Conservation (phyloP, 1,140 invertebrate genomes). For the Dysdera silvatica region DNA sequence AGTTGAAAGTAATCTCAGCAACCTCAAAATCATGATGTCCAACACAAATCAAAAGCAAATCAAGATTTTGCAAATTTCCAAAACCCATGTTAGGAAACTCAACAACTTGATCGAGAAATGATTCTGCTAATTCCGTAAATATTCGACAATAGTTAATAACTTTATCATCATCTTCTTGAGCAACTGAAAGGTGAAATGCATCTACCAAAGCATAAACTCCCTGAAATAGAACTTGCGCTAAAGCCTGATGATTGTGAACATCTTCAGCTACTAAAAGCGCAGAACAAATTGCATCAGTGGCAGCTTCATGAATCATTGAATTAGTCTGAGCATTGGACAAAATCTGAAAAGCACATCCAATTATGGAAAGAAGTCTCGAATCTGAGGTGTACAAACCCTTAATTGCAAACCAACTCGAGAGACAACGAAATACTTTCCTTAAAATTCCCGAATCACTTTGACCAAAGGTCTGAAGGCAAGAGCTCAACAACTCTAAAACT, state of each 20-base stretch:
- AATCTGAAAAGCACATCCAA: slow-evolving; percentile 8
- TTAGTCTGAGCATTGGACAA: slow-evolving; percentile 46
- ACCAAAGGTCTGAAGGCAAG: slow-evolving; percentile 45
- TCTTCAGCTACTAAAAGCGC: slow-evolving; percentile 53
- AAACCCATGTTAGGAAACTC: slow-evolving; percentile 45
- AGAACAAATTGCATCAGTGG: slow-evolving; percentile 82
- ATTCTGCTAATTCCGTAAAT: slow-evolving; percentile 89
- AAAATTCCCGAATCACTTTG: slow-evolving; percentile 37
- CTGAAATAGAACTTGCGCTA: slow-evolving; percentile 73
- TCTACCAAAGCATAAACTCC: slow-evolving; percentile 71
- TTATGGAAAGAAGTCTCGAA: no score
- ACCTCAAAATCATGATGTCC: slow-evolving; percentile 97
- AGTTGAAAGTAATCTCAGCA: slow-evolving; percentile 90
- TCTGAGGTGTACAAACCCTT: slow-evolving; percentile 33
- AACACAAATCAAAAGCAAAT: slow-evolving; percentile 82
- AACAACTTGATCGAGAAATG: slow-evolving; percentile 77
- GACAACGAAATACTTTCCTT: slow-evolving; percentile 42
- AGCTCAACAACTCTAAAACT: slow-evolving; percentile 63
- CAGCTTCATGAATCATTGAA: slow-evolving; percentile 73
- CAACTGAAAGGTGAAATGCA: slow-evolving; percentile 82
- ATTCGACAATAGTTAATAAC: slow-evolving; percentile 86
- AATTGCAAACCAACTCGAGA: slow-evolving; percentile 46
- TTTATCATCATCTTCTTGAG: slow-evolving; percentile 82
- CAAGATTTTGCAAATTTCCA: slow-evolving; percentile 73
- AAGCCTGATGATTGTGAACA: slow-evolving; percentile 55